A percentile compares a stretch with the other conserved stretches of the same genome.
Conservation (phyloP, 2,113 vertebrate species). For the Corapipo altera region DNA sequence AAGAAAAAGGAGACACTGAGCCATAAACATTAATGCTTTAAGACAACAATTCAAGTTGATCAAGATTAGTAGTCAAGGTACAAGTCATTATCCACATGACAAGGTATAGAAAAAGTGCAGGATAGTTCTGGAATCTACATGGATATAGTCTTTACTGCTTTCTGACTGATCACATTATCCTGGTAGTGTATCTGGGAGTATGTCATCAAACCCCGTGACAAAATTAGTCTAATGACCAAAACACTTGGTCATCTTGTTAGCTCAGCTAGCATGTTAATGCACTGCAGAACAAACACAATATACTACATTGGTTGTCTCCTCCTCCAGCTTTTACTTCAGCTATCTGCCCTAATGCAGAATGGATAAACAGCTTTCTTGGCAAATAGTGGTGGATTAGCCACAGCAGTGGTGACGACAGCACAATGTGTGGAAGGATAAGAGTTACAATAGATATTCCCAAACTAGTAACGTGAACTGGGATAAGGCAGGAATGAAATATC, state of each 20-base stretch:
- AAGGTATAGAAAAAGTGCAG: background rate
- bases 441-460: slow-evolving; percentile 55
- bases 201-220: background rate
- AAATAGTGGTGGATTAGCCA: slow-evolving; percentile 55
- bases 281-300: background rate
- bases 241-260: background rate
- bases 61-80: background rate
- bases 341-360: background rate
- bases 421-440: background rate
- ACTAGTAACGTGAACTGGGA: slow-evolving; percentile 39
- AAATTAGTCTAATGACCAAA: background rate
- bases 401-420: background rate
- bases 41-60: background rate
- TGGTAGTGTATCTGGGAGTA: background rate
- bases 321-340: background rate
- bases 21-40: background rate
- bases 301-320: background rate
- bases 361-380: slow-evolving; percentile 37
- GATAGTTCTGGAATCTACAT: background rate
- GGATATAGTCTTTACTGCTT: background rate
- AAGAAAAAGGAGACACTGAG: background rate
- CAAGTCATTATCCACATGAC: background rate
- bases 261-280: background rate
- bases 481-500: slow-evolving; percentile 5
- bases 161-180: background rate